These are phyloP conservation scores for Epinotia ramella DNA, from an alignment of 2,888 invertebrate genomes.

Conservation along the genomic window DNA sequence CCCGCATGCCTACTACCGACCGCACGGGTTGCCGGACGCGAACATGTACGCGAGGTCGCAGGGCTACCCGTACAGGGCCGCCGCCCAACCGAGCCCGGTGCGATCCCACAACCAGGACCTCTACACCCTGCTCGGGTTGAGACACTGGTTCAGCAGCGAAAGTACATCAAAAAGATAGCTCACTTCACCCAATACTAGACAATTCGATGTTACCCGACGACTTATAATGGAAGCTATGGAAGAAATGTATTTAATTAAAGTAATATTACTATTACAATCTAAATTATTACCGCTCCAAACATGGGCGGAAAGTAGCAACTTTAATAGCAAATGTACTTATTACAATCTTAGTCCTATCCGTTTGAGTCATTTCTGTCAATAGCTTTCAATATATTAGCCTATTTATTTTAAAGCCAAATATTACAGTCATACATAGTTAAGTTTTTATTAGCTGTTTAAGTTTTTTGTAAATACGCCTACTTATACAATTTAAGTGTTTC, in stretches of 20 bases:
- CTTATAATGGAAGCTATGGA: constrained; percentile 82
- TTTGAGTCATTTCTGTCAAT: constrained; percentile 60
- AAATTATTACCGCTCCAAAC: constrained; percentile 37
- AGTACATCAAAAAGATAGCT: constrained; percentile 81
- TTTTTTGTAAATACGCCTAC: constrained; percentile 79
- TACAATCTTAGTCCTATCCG: constrained; percentile 22
- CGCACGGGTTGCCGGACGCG: constrained; percentile 63
- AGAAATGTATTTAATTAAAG: constrained; percentile 56
- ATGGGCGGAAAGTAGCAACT: constrained; percentile 33
- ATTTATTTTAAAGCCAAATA: constrained; percentile 85
- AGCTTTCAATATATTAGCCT: constrained; percentile 83
- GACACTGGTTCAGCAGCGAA: constrained; percentile 82
- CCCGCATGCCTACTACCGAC: constrained; percentile 70
- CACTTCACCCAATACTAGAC: constrained; percentile 62
- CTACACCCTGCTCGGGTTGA: constrained; percentile 77
- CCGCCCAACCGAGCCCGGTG: constrained; percentile 64
- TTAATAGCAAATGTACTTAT: constrained; percentile 41
- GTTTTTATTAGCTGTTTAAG: constrained; percentile 79
- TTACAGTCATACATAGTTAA: constrained; percentile 85
- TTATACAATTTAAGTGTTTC: constrained; percentile 75
- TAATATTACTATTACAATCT: constrained; percentile 45
- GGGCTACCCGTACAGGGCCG: constrained; percentile 66
- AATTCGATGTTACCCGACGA: constrained; percentile 84
- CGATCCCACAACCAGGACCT: constrained; percentile 74
- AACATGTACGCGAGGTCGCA: constrained; percentile 59